Base-by-base conservation (phyloP, 2,113 vertebrate genomes). In the Actenoides hombroni region DNA sequence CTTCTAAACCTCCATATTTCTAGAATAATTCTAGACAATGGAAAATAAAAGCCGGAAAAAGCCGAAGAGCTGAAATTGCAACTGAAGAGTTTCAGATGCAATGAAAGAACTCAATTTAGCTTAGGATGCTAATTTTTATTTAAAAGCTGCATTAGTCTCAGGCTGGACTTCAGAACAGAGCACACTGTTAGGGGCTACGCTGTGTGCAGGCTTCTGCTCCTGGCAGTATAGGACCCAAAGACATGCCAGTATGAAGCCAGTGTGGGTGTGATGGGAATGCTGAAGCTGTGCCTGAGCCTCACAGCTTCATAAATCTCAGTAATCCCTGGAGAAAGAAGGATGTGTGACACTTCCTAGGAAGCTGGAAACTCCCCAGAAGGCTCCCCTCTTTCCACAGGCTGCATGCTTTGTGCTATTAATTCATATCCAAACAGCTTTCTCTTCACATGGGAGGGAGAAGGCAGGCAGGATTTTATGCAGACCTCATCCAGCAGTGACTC, bases 11-110 rank as follows among this genome's bases (percentile, higher is more conserved):
- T 92, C 76, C 2, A 0, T 78, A 91, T 84, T 94, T 84, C 86
- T 82, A 40, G 31, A 79, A 40, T 73, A 76, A n/a, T 63, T 86
- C 86, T 61, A 56, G 57, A 79, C 61, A 64, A 59, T 0, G 2
- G 73, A 54, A 95, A 93, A 81, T 28, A 81, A 84, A 93, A 78
- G 35, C 53, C 61, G n/a, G 83, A 53, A 88, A 93, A 91, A 89
- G 61, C 35, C 2, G 0, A 85, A 56, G 69, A 78, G 56, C 39
- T 16, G 18, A 64, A 96, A 96, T 60, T 64, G 83, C 81, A 82
- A 13, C 39, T 42, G 83, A 86, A 81, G 54, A 94, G 18, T 60
- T 75, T 78, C 48, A 53, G 73, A 56, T 64, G 23, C 51, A 74
- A 29, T 29, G 56, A 12, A 90, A 87, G 17, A 75, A 79, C 48